phyloP scores from a whole-genome alignment of 2,888 invertebrate species.

The Apodemia duryi region DNA sequence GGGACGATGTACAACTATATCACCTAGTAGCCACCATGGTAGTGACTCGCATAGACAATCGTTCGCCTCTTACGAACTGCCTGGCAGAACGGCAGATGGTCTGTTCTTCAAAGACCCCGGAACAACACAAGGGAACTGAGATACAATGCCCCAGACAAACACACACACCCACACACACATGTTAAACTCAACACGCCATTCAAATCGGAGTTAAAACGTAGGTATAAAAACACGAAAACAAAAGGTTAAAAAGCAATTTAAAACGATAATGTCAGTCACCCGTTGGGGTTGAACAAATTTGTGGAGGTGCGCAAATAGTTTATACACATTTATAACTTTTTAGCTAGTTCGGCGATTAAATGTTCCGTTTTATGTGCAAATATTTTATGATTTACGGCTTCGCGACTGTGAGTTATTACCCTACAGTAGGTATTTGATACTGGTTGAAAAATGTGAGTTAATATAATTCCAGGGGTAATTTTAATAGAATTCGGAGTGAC shows the following conservation, averaged over 20 bases:
- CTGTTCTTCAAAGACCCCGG: no score
- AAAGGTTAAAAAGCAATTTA: slow-evolving; percentile 15
- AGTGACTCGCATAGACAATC: no score
- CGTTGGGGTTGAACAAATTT: slow-evolving; percentile 33
- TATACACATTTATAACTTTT: slow-evolving; percentile 43
- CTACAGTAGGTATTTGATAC: neutral
- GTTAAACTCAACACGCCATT: no score
- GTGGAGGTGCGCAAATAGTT: slow-evolving; percentile 40
- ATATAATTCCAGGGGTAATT: neutral
- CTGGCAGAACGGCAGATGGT: no score
- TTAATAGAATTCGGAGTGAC: no score
- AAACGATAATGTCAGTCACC: slow-evolving; percentile 21
- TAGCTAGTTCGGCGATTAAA: slow-evolving; percentile 45
- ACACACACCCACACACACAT: no score
- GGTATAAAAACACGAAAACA: neutral
- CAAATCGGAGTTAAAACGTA: neutral
- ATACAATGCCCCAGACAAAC: no score
- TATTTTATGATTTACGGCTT: slow-evolving; percentile 8
- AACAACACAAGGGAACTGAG: no score
- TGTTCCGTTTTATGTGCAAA: neutral
- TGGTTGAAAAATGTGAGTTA: neutral
- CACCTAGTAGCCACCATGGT: no score
- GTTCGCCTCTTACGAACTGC: no score
- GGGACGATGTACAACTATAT: no score
- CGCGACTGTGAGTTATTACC: neutral